Evolutionary conservation across 2,113 vertebrate species (phyloP).

Genomic region (Numenius arquata): DNA sequence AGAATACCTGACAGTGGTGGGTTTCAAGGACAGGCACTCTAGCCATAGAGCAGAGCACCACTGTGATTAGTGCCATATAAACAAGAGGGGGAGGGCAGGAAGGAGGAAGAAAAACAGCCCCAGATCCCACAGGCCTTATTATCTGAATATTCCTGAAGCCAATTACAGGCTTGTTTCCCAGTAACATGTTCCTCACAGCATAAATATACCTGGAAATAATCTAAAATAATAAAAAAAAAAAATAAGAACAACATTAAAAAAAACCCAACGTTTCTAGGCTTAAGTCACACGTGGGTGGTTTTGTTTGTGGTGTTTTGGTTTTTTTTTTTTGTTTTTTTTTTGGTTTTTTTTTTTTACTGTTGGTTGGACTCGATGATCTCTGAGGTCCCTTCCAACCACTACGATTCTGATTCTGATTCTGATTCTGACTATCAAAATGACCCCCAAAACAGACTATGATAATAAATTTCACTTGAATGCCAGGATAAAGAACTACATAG

Average conservation of each 20-base stretch:
- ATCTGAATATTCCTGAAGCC: not conserved
- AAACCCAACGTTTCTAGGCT: not conserved
- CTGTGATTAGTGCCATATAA: not conserved
- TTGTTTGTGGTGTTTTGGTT: too few species aligned
- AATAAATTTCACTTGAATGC: not conserved
- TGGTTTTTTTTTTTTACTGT: too few species aligned
- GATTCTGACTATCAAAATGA: not conserved
- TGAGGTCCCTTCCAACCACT: too few species aligned
- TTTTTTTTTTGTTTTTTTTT: too few species aligned
- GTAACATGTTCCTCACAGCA: not conserved
- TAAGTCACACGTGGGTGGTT: not conserved
- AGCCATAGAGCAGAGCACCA: not conserved
- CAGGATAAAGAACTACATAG: not conserved
- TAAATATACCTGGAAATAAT: not conserved
- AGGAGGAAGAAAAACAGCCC: not conserved
- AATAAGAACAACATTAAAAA: not conserved
- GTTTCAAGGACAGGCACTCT: not conserved
- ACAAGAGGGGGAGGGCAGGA: not conserved
- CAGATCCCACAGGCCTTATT: slow-evolving; percentile 22
- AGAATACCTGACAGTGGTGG: not conserved
- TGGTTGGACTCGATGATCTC: too few species aligned
- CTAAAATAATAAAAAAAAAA: not conserved
- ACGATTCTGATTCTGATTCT: too few species aligned
- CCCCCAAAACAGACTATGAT: not conserved
- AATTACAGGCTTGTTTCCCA: not conserved